Conservation (phyloP, 1,140 invertebrate genomes). For the Venturia canescens region DNA sequence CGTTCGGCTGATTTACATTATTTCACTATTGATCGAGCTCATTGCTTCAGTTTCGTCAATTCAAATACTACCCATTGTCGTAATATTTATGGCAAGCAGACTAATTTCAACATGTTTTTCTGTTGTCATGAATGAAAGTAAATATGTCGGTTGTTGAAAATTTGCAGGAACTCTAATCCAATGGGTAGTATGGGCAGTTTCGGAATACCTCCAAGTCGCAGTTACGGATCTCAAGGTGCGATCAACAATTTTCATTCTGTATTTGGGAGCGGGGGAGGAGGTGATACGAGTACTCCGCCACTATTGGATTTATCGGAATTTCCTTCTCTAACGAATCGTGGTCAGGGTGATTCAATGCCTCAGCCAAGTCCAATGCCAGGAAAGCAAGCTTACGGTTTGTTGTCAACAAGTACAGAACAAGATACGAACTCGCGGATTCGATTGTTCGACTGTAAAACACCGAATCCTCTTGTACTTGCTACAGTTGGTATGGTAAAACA, state of each 20-base stretch:
- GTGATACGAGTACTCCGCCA: slow-evolving; percentile 87
- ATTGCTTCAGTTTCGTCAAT: no score
- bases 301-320: slow-evolving; percentile 93
- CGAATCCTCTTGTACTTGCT: slow-evolving; percentile 60
- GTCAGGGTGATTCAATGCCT: slow-evolving; percentile 86
- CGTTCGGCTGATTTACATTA: no score
- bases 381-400: slow-evolving; percentile 90
- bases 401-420: slow-evolving; percentile 45
- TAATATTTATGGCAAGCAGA: no score
- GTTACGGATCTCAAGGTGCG: slow-evolving; percentile 82
- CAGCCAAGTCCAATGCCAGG: slow-evolving; percentile 88
- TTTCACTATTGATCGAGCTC: no score
- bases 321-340: slow-evolving; percentile 90
- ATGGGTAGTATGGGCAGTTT: slow-evolving; percentile 81
- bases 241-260: slow-evolving; percentile 86
- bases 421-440: slow-evolving; percentile 37
- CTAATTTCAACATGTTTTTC: background rate
- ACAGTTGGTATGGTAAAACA: slow-evolving; percentile 97
- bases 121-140: background rate
- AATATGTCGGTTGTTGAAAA: background rate
- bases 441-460: slow-evolving; percentile 42
- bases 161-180: slow-evolving; percentile 78
- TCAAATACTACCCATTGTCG: no score
- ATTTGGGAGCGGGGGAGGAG: slow-evolving; percentile 80
- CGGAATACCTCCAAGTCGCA: slow-evolving; percentile 81